Conservation (phyloP, 2,888 invertebrate species). For the Trichogramma dendrolimi region DNA sequence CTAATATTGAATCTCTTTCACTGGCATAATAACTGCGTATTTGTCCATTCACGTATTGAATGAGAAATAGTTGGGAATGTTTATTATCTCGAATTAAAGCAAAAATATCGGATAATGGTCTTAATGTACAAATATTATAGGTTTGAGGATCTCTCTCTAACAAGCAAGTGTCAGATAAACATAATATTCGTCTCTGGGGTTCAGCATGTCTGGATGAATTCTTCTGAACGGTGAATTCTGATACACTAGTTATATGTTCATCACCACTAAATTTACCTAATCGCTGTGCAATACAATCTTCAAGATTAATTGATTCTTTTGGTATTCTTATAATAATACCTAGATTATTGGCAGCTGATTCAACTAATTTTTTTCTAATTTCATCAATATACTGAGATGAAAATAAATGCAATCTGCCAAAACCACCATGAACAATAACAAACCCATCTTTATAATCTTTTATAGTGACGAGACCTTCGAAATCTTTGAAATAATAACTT, state of each 20-base stretch:
- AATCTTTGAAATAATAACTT: slow-evolving; percentile 80
- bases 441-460: slow-evolving; percentile 90
- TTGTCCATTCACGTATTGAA: slow-evolving; percentile 92
- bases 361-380: slow-evolving; percentile 80
- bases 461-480: slow-evolving; percentile 75
- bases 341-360: slow-evolving; percentile 75
- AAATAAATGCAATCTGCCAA: slow-evolving; percentile 87
- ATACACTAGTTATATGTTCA: slow-evolving; percentile 91
- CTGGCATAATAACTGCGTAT: slow-evolving; percentile 85
- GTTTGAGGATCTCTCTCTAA: slow-evolving; percentile 96
- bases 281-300: slow-evolving; percentile 81
- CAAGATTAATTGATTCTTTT: slow-evolving; percentile 76
- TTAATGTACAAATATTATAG: slow-evolving; percentile 86
- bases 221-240: slow-evolving; percentile 96
- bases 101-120: slow-evolving; percentile 80
- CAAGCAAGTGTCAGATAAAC: slow-evolving; percentile 91
- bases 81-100: slow-evolving; percentile 84
- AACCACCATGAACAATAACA: slow-evolving; percentile 85
- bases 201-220: slow-evolving; percentile 76
- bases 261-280: slow-evolving; percentile 91
- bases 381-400: slow-evolving; percentile 80
- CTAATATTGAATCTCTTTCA: slow-evolving; percentile 92
- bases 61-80: slow-evolving; percentile 88
- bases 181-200: slow-evolving; percentile 81
- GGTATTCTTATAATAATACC: slow-evolving; percentile 80